Evolutionary conservation across 2,797 vertebrate genomes (phyloP).

Genomic region (Streptopelia turtur): DNA sequence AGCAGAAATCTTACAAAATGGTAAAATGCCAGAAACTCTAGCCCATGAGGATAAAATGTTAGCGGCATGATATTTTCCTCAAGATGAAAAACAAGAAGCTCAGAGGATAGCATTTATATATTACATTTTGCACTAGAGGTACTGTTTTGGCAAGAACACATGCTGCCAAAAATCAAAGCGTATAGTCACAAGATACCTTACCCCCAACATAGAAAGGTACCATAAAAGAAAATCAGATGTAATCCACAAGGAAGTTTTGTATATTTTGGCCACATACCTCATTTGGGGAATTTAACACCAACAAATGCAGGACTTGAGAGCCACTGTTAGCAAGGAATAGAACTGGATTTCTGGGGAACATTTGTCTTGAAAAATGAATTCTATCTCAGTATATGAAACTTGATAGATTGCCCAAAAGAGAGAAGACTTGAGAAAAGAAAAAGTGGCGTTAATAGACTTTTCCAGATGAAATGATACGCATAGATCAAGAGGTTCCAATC

Average conservation of each 20-base stretch:
- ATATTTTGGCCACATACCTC: not conserved
- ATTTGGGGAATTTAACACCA: not conserved
- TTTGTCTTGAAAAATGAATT: not conserved
- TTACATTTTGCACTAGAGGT: not conserved
- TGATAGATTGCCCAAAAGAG: not conserved
- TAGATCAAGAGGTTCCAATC: not conserved
- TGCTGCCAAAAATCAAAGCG: not conserved
- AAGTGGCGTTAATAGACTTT: not conserved
- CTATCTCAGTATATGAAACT: accelerated
- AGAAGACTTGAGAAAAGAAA: not conserved
- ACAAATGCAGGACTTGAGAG: not conserved
- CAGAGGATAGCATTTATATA: not conserved
- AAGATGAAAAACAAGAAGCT: not conserved
- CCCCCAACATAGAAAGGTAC: not conserved
- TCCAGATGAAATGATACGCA: not conserved
- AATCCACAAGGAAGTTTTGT: not conserved
- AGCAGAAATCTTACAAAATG: not conserved
- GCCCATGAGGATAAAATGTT: not conserved
- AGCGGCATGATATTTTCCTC: not conserved
- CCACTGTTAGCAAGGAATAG: not conserved
- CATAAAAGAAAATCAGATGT: not conserved
- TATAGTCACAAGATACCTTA: not conserved
- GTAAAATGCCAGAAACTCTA: not conserved
- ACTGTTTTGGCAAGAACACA: not conserved
- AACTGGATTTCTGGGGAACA: not conserved